Percentiles rank a stretch among this genome's conserved stretches.
These are phyloP conservation scores for Halcyon malimbica DNA, from an alignment of 2,113 vertebrate genomes.

Conservation along the genomic window DNA sequence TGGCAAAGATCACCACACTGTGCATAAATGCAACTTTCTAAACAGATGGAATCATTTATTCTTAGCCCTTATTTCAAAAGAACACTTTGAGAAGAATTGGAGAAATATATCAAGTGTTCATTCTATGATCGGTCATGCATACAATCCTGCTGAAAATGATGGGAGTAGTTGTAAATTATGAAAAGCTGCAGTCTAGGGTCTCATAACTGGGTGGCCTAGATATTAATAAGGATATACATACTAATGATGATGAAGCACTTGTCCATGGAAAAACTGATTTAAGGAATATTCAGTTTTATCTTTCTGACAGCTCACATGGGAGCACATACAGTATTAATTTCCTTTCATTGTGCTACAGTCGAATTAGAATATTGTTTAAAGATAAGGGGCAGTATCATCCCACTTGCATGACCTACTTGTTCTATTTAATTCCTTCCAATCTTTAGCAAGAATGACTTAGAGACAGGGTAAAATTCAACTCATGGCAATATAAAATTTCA, in stretches of 20 bases:
- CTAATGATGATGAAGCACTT: constrained; percentile 81
- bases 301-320: constrained; percentile 74
- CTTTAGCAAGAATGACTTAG: constrained; percentile 35
- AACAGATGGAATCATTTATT: constrained; percentile 6
- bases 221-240: constrained; percentile 79
- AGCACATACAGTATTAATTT: constrained; percentile 60
- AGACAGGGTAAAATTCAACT: not conserved
- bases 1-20: not conserved
- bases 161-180: constrained; percentile 42
- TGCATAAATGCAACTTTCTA: not conserved
- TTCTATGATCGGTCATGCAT: constrained; percentile 13
- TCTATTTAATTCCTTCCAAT: constrained; percentile 69
- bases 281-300: constrained; percentile 74
- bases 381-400: constrained; percentile 72
- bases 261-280: constrained; percentile 77
- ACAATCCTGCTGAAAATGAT: constrained; percentile 27
- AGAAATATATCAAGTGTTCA: constrained; percentile 10
- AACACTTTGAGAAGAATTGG: not conserved
- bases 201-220: constrained; percentile 67
- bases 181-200: constrained; percentile 45
- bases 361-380: constrained; percentile 78
- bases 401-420: constrained; percentile 72
- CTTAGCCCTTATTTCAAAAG: constrained; percentile 19
- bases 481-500: not conserved
- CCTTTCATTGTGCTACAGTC: constrained; percentile 40